Evolutionary conservation across 2,113 vertebrate genomes (phyloP), one percentile per base, ranked within the genome.

Genomic region (Talpa occidentalis): DNA sequence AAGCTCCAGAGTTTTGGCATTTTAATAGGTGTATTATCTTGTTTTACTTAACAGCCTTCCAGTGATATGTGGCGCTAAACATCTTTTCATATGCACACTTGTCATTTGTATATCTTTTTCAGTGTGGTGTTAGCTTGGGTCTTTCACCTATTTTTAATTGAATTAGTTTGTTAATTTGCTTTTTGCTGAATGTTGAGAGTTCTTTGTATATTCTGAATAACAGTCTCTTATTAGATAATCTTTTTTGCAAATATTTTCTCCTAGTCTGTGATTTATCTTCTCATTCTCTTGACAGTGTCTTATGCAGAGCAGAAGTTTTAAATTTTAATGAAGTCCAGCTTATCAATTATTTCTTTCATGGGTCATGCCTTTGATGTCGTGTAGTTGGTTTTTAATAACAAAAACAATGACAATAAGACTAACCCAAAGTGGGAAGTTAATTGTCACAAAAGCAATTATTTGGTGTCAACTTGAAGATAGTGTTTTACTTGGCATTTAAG

Each of bases 401-500:
- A 84, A 94, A 91, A 88, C 84, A 89, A 70, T 17, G 74, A 94
- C 73, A 66, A 93, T 67, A 93, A 77, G 54, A 94, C 35, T 78
- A n/a, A 95, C 15, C 30, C 74, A 87, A 95, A 94, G 21, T 22
- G 9, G 42, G 88, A 94, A 74, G 42, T 93, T 77, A 97, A 92
- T 30, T 40, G 74, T 73, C 76, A 9, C 62, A 85, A 95, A 6
- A 91, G 69, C 44, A 74, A 47, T 89, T 81, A 35, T 70, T 69
- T 22, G 84, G 37, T 79, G 86, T 47, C 80, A 73, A 47, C 83
- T 90, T 85, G 64, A 54, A 79, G 70, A 79, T 60, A 86, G 81
- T 78, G 32, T 88, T 90, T 69, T 76, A 19, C 67, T 92, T 94
- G 96, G 93, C 86, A 69, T 89, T 93, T 97, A 94, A 95, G 88